Base-by-base conservation (phyloP, 2,888 invertebrate species). In the Gasteruption jaculator region DNA sequence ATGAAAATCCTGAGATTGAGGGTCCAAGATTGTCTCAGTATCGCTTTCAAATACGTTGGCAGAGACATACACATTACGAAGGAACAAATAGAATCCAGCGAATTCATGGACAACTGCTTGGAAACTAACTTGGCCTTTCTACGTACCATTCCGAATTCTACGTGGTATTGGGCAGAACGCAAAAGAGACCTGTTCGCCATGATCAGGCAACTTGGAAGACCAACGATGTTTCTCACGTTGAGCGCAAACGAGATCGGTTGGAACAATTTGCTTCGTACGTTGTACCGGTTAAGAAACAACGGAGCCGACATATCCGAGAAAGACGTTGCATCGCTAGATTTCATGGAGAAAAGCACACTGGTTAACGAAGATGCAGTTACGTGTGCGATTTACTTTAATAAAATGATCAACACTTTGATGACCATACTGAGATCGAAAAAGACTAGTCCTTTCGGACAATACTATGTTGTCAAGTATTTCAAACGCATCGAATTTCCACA, bases 161-260 rank as follows among this genome's bases (percentile, higher is more conserved):
- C 53, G 39, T 58, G 51, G 52, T 71, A 58, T 54, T 69, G 71
- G 71, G 27, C 56, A 22, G 43, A 56, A 35, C 42, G 63, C 2
- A 70, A 70, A 60, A 58, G 53, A 53, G 63, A 71, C 52, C 49
- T 70, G 31, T 70, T 69, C 40, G 65, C 68, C 8, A 71, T 69
- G 62, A 72, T 71, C 16, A 33, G 68, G 16, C 68, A 71, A 50
- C 48, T 60, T 14, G 68, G 69, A 7, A 54, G 51, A 48, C 71
- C 68, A 41, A 68, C 68, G 52, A 50, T 58, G 52, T 54, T 71
- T 61, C 37, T 67, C 52, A 62, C 69, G 51, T 8, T 71, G 53
- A 69, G 69, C 57, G 69, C 71, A 1, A 71, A 71, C 51, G 72
- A 73, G 60, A 49, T 61, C 45, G 49, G 55, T 24, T 71, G 71